Percentiles rank a stretch among this genome's conserved stretches.
phyloP scores from a whole-genome alignment of 1,140 invertebrate genomes.

The Archegozetes longisetosus region DNA sequence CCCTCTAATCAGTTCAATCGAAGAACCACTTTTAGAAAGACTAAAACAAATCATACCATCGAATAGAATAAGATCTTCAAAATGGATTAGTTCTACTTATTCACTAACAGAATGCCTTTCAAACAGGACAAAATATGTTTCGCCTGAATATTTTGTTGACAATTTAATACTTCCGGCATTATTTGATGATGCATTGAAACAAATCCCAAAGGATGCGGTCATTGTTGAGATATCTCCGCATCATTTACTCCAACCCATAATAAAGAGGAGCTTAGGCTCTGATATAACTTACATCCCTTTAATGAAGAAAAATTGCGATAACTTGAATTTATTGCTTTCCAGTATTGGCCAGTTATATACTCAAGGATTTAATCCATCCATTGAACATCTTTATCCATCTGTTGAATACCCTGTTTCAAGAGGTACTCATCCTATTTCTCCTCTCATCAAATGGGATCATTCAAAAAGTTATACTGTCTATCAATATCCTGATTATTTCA shows the following conservation, averaged over 20 bases:
- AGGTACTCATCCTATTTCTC: conserved; percentile 33
- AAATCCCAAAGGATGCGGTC: conserved; percentile 58
- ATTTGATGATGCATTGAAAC: conserved; percentile 60
- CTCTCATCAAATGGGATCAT: conserved; percentile 37
- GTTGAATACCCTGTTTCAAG: conserved; percentile 32
- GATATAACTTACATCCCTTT: conserved; percentile 32
- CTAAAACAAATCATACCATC: conserved; percentile 61
- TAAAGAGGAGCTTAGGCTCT: conserved; percentile 36
- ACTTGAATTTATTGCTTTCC: not conserved
- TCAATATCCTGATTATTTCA: conserved; percentile 14
- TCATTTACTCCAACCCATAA: conserved; percentile 47
- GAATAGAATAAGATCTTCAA: conserved; percentile 52
- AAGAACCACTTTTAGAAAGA: conserved; percentile 52
- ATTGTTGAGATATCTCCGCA: conserved; percentile 70
- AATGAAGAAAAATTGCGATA: conserved; percentile 30
- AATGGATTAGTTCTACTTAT: conserved; percentile 83
- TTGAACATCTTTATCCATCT: conserved; percentile 24
- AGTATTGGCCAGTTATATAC: conserved; percentile 46
- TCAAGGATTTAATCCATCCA: conserved; percentile 53
- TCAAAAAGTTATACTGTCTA: conserved; percentile 10
- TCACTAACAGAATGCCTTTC: no score
- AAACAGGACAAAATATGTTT: conserved; percentile 50
- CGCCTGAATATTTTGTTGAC: conserved; percentile 41
- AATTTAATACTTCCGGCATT: conserved; percentile 48
- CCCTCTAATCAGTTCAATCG: conserved; percentile 67